A percentile compares a stretch with the other conserved stretches of the same genome.
Conservation (phyloP, 2,797 vertebrate species). For the Esox masquinongy region DNA sequence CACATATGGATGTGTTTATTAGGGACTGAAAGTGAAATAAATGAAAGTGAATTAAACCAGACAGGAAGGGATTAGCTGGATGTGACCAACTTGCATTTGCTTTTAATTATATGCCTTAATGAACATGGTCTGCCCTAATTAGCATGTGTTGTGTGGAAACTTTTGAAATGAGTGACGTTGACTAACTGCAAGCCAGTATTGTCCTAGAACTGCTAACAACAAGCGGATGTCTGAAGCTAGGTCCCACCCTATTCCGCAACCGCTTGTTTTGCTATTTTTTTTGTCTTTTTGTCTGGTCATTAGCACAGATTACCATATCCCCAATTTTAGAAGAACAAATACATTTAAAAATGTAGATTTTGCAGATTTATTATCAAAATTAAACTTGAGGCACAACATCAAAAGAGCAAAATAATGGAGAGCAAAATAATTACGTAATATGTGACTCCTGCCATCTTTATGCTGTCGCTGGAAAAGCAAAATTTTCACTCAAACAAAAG, state of each 20-base stretch:
- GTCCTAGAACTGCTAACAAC: neutral
- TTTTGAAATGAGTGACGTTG: neutral
- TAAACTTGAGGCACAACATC: too few relatives aligned
- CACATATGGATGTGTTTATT: neutral
- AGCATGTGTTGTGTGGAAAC: neutral
- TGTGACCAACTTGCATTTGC: neutral
- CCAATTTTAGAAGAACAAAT: too few relatives aligned
- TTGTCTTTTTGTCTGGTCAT: too few relatives aligned
- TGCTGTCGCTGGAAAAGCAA: constrained; percentile 13
- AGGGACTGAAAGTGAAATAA: neutral
- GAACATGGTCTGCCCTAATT: neutral
- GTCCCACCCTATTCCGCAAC: too few relatives aligned
- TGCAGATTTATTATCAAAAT: too few relatives aligned
- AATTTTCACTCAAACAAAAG: neutral
- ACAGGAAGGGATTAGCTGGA: neutral
- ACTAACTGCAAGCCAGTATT: neutral
- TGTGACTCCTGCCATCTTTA: too few relatives aligned
- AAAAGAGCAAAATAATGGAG: too few relatives aligned
- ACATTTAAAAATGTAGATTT: too few relatives aligned
- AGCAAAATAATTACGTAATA: too few relatives aligned
- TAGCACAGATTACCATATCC: too few relatives aligned
- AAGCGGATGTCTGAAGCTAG: neutral
- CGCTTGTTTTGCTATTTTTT: too few relatives aligned
- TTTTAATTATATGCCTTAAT: neutral
- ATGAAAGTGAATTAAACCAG: neutral